Base-by-base conservation (phyloP, 2,113 vertebrate genomes). In the Mixornis gularis region DNA sequence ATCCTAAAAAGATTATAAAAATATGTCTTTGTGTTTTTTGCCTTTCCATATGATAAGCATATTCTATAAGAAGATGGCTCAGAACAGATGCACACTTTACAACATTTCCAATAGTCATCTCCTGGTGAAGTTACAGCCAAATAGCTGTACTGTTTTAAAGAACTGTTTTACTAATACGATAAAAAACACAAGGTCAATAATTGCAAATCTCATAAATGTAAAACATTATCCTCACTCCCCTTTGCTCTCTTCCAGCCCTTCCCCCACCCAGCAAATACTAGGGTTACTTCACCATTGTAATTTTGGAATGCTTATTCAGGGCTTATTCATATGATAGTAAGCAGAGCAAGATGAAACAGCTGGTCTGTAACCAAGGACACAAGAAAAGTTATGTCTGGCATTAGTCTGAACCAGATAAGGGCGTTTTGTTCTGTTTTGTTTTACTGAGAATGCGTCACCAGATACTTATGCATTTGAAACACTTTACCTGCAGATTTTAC, bases 341-440 rank as follows among this genome's bases (percentile, higher is more conserved):
- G 81, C 95, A 96, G 94, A 93, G 69, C 69, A 80, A 94, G 92
- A 97, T 77, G 94, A 95, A 95, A 93, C 95, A 97, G 94, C 92
- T 95, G 94, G 85, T 96, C 88, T 94, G 83, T 89, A 97, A 96
- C 89, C 93, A 95, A 96, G 91, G 78, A 82, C 84, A 93, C 81
- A 88, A 26, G 29, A 94, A 85, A 96, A 95, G 90, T 94, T 95
- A 96, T 93, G 92, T 95, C 93, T 95, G 92, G 81, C 77, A 85
- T 64, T 40, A 86, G 48, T 85, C 83, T 93, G 86, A 84, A 91
- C 24, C 13, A 95, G 88, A 94, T 90, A 92, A 95, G 85, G 8
- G 29, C 0, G 5, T 87, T 89, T 62, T 85, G 43, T 62, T 46
- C 60, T 70, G 32, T 44, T 90, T 76, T 79, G 51, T 49, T 89